A percentile compares a stretch with the other conserved stretches of the same genome.
These are phyloP conservation scores for Apis florea DNA, from an alignment of 1,140 invertebrate species.

Conservation along the genomic window DNA sequence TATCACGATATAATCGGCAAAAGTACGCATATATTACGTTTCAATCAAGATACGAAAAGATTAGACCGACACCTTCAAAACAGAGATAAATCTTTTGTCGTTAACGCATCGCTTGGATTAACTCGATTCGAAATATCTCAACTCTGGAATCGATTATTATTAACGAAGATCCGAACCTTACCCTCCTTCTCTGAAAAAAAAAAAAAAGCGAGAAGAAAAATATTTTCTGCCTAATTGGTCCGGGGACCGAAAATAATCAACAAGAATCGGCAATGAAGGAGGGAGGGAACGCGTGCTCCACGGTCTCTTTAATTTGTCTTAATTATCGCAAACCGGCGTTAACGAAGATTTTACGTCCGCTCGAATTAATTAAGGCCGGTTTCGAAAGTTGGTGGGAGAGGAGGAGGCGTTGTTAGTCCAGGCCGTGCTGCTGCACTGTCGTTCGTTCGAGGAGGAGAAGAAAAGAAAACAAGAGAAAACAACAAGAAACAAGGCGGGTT, in stretches of 20 bases:
- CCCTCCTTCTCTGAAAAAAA: too few species aligned
- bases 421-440: slow-evolving; percentile 42
- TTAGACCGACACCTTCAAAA: too few species aligned
- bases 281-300: background rate
- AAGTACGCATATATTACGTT: too few species aligned
- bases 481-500: slow-evolving; percentile 48
- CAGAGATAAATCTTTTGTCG: too few species aligned
- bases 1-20: too few species aligned
- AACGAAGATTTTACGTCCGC: slow-evolving; percentile 72
- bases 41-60: too few species aligned
- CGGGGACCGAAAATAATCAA: slow-evolving; percentile 19
- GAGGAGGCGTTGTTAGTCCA: slow-evolving; percentile 31
- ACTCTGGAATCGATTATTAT: too few species aligned
- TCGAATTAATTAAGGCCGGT: slow-evolving; percentile 74
- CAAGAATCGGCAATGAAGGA: slow-evolving; percentile 21
- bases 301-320: slow-evolving; percentile 66
- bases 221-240: slow-evolving; percentile 23
- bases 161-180: too few species aligned
- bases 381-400: slow-evolving; percentile 57
- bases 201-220: too few species aligned
- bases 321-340: slow-evolving; percentile 72
- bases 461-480: slow-evolving; percentile 32
- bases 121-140: too few species aligned
- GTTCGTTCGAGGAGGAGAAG: slow-evolving; percentile 45
- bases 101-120: too few species aligned